phyloP scores from a whole-genome alignment of 2,888 invertebrate genomes.

The Dugesia japonica region DNA sequence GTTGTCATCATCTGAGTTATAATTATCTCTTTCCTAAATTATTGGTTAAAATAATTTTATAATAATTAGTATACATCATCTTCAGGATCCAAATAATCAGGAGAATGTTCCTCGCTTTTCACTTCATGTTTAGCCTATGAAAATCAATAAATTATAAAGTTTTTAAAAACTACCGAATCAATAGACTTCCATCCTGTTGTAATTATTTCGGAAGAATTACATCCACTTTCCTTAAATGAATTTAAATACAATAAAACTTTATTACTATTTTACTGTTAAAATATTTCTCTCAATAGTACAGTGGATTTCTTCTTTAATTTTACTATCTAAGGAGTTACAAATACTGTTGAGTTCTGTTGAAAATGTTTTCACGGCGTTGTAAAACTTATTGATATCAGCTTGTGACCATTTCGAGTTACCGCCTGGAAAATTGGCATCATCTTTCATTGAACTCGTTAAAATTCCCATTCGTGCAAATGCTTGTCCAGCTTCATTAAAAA shows the following conservation, averaged over 20 bases:
- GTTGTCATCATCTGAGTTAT: not conserved
- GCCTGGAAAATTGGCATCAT: not conserved
- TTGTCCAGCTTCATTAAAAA: not conserved
- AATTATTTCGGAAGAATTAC: no score
- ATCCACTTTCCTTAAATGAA: no score
- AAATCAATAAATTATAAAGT: no score
- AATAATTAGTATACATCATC: not conserved
- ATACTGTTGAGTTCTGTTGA: not conserved
- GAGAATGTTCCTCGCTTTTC: not conserved
- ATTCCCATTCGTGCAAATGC: not conserved
- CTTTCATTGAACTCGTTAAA: not conserved
- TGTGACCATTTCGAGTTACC: not conserved
- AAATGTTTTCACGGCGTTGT: not conserved
- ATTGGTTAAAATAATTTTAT: not conserved
- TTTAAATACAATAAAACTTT: no score
- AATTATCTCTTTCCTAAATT: not conserved
- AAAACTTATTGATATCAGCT: not conserved
- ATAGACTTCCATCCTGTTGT: no score
- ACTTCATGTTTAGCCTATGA: no score
- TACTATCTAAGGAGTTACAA: not conserved
- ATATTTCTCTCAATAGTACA: not conserved
- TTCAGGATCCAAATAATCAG: constrained; percentile 2
- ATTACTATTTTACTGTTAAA: not conserved
- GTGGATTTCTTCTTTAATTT: not conserved
- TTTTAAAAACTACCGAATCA: no score